Evolutionary conservation across 2,797 vertebrate genomes (phyloP), one percentile per base, ranked within the genome.

Genomic region (Danio choprae): DNA sequence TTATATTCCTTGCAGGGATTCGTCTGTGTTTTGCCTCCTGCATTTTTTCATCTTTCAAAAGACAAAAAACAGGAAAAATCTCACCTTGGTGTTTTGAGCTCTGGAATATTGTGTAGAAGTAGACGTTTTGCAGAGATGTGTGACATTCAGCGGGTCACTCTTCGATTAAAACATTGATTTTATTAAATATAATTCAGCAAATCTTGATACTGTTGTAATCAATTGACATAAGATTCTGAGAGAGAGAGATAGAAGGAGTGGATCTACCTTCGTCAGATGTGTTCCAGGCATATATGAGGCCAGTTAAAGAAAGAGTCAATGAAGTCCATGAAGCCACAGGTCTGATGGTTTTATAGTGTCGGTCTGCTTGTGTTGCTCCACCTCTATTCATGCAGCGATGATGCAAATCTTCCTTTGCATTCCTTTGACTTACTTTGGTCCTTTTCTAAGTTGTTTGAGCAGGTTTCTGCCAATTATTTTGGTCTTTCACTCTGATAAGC

Each of bases 271-370:
- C 69, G 77, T 79, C 60, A 40, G n/a, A 69, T 79, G 77, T 87
- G 73, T 82, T 86, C 50, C 89, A 85, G 90, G 88, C 93, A 95
- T 94, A 88, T 74, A 87, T 80, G 51, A 62, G 5, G 58, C 38
- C 29, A 79, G 74, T 73, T 50, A 13, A 41, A 38, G 75, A 85
- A 86, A 4, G 29, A 29, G 29, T 29, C 36, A 56, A 22, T 53
- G n/a, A 76, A 13, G 15, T 72, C 40, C 0, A 44, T 16, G 48
- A 84, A 59, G 50, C 77, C 83, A 55, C 60, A 80, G 48, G 38
- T 71, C 20, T 74, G 6, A 15, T 40, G 46, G n/a, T 83, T 91
- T 88, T 92, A 91, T 92, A 89, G 55, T 38, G 20, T 1, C 67
- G 81, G 81, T 15, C n/a, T 53, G 36, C 55, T 59, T 56, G 79